These are phyloP conservation scores for Halichoeres trimaculatus DNA, from an alignment of 2,113 vertebrate genomes.

Conservation along the genomic window DNA sequence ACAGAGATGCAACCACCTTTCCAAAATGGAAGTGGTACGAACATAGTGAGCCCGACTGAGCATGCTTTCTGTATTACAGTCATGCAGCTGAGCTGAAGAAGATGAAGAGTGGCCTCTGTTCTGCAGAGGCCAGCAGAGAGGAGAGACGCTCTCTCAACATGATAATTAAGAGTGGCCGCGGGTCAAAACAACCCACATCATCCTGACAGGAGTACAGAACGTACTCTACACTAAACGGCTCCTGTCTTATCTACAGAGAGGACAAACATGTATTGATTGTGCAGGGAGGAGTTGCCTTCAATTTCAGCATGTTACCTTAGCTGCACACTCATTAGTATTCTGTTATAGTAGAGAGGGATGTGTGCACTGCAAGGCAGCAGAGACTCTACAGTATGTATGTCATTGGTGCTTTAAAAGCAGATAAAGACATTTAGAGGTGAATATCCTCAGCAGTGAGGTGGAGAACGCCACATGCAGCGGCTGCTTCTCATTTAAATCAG, in stretches of 20 bases:
- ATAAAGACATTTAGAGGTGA: constrained; percentile 41
- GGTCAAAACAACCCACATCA: constrained; percentile 57
- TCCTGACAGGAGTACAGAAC: constrained; percentile 37
- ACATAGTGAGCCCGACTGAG: neutral
- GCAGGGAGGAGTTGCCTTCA: constrained; percentile 26
- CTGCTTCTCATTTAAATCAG: constrained; percentile 31
- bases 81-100: constrained; percentile 5
- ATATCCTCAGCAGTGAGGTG: constrained; percentile 21
- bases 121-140: constrained; percentile 23
- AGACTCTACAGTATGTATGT: constrained; percentile 13
- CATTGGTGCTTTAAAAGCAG: constrained; percentile 15
- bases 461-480: neutral
- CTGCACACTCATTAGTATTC: constrained; percentile 56
- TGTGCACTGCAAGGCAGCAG: constrained; percentile 5
- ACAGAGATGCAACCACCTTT: neutral
- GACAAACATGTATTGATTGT: constrained; percentile 57
- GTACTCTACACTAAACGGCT: constrained; percentile 28
- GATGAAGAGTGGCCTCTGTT: constrained; percentile 29
- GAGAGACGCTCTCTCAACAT: constrained; percentile 24
- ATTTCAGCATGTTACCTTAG: constrained; percentile 49
- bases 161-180: constrained; percentile 46
- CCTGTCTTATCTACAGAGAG: constrained; percentile 18
- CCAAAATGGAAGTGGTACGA: neutral
- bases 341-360: constrained; percentile 11
- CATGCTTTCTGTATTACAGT: neutral